Conservation (phyloP, 2,888 invertebrate genomes). For the Listrodromus nycthemerus region DNA sequence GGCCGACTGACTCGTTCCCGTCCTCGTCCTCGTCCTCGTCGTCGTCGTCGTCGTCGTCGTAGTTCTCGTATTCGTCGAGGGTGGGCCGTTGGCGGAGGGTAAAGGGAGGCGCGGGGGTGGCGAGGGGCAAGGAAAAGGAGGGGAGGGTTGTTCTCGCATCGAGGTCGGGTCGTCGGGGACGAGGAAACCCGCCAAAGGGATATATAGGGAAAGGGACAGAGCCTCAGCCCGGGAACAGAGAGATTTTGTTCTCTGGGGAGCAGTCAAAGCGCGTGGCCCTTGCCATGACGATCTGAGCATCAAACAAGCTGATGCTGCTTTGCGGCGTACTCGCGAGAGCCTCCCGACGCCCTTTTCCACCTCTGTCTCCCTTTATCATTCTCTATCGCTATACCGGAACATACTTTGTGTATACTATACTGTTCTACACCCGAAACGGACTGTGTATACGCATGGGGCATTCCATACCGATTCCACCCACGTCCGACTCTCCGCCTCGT, state of each 20-base stretch:
- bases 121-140: slow-evolving; percentile 51
- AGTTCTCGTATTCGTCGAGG: slow-evolving; percentile 46
- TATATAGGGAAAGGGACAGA: slow-evolving; percentile 56
- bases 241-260: slow-evolving; percentile 83
- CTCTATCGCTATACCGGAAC: slow-evolving; percentile 14
- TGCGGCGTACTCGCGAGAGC: slow-evolving; percentile 71
- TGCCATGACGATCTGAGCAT: slow-evolving; percentile 82
- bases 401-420: slow-evolving; percentile 29
- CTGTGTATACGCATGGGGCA: too few relatives aligned
- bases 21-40: slow-evolving; percentile 5
- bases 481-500: too few relatives aligned
- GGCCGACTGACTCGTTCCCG: slow-evolving; percentile 33
- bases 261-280: slow-evolving; percentile 83
- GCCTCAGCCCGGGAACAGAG: slow-evolving; percentile 76
- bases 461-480: too few relatives aligned
- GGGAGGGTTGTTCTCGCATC: slow-evolving; percentile 62
- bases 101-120: slow-evolving; percentile 64
- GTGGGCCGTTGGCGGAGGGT: slow-evolving; percentile 50
- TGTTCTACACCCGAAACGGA: slow-evolving; percentile 45
- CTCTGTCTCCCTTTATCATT: slow-evolving; percentile 35
- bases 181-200: slow-evolving; percentile 61
- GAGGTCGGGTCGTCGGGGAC: slow-evolving; percentile 58
- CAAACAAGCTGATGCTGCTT: slow-evolving; percentile 80
- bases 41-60: slow-evolving; percentile 33
- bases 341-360: slow-evolving; percentile 60